These are phyloP conservation scores for Scaptodrosophila latifasciaeformis DNA, from an alignment of 2,888 invertebrate genomes.

Conservation along the genomic window DNA sequence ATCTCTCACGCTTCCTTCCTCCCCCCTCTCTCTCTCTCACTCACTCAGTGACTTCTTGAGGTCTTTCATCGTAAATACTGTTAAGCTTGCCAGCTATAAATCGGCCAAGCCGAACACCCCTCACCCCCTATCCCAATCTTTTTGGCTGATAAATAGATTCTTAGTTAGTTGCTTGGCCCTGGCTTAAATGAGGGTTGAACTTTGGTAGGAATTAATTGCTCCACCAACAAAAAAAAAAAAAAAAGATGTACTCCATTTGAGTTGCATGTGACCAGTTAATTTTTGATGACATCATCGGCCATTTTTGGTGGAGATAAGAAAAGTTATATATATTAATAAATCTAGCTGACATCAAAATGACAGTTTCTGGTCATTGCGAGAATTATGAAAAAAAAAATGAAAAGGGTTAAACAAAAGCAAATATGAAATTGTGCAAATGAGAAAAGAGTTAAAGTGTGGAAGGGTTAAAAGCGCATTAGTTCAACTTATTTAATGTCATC, in stretches of 20 bases:
- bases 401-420: not conserved
- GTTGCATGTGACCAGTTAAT: slow-evolving; percentile 4
- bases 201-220: too few relatives aligned
- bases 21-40: too few relatives aligned
- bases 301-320: too few relatives aligned
- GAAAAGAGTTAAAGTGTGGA: slow-evolving; percentile 18
- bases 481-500: slow-evolving; percentile 21
- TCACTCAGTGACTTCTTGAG: too few relatives aligned
- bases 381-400: not conserved
- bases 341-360: slow-evolving; percentile 13
- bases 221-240: too few relatives aligned
- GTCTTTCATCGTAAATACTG: slow-evolving; percentile 48
- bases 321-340: slow-evolving; percentile 5
- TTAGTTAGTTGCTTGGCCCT: too few relatives aligned
- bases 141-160: too few relatives aligned
- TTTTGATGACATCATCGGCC: not conserved
- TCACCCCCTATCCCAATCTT: too few relatives aligned
- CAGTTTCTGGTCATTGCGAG: not conserved
- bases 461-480: slow-evolving; percentile 31
- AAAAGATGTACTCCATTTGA: slow-evolving; percentile 10
- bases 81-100: slow-evolving; percentile 58
- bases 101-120: too few relatives aligned
- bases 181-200: too few relatives aligned
- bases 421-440: slow-evolving; percentile 1
- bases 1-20: too few relatives aligned